Percentiles rank a stretch among this genome's conserved stretches.
These are phyloP conservation scores for Ephialtes manifestator DNA, from an alignment of 2,888 invertebrate genomes.

Conservation along the genomic window DNA sequence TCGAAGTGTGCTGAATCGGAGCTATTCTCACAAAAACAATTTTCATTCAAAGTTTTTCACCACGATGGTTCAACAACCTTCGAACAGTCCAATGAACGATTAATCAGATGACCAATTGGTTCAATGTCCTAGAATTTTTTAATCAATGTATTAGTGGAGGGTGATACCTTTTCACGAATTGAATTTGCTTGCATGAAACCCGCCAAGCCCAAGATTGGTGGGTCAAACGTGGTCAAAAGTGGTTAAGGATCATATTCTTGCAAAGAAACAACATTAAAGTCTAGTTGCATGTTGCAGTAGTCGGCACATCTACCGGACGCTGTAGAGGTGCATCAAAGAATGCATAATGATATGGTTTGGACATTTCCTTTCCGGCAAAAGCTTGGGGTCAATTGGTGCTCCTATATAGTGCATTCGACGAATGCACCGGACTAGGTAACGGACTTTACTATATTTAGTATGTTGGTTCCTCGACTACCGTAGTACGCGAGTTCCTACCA, in stretches of 20 bases:
- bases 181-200: too few relatives aligned
- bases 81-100: too few relatives aligned
- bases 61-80: too few relatives aligned
- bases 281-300: constrained; percentile 1
- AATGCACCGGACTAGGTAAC: constrained; percentile 40
- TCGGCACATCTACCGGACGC: constrained; percentile 59
- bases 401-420: constrained; percentile 42
- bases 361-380: constrained; percentile 56
- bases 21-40: too few relatives aligned
- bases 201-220: too few relatives aligned
- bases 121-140: too few relatives aligned
- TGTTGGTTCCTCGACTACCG: constrained; percentile 49
- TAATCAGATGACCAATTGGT: too few relatives aligned
- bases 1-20: neutral
- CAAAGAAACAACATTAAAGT: neutral
- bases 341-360: constrained; percentile 64
- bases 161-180: neutral
- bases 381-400: constrained; percentile 61
- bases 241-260: neutral
- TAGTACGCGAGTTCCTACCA: constrained; percentile 27
- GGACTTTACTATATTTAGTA: constrained; percentile 66
- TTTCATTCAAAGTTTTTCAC: too few relatives aligned
- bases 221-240: too few relatives aligned
- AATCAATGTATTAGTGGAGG: neutral
- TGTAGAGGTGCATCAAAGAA: constrained; percentile 51